A percentile compares a stretch with the other conserved stretches of the same genome.
Conservation (phyloP, 2,797 vertebrate species). For the Neosilurus hyrtlii region DNA sequence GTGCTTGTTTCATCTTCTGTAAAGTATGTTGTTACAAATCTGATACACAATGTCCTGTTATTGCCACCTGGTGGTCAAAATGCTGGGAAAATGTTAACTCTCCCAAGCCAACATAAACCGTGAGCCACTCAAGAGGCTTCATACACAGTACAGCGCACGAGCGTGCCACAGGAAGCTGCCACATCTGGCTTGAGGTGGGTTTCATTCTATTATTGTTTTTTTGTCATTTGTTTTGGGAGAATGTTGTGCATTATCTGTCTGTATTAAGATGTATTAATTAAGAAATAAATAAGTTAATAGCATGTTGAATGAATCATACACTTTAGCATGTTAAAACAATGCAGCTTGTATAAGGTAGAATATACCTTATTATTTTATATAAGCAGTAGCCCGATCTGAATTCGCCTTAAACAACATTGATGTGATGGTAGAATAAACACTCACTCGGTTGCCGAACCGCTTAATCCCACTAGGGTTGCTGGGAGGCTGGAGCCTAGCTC, state of each 20-base stretch:
- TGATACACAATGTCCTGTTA: background rate
- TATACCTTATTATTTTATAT: background rate
- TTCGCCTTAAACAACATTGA: background rate
- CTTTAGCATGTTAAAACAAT: background rate
- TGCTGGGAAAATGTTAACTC: constrained; percentile 17
- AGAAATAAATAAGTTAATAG: background rate
- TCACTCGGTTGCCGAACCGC: no score
- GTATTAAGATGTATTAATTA: constrained; percentile 77
- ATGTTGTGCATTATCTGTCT: constrained; percentile 68
- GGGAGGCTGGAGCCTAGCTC: no score
- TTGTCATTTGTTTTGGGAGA: background rate
- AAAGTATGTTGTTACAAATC: background rate
- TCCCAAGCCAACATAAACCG: constrained; percentile 11
- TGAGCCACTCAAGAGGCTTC: constrained; percentile 2
- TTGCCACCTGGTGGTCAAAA: constrained; percentile 32
- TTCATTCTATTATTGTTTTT: background rate
- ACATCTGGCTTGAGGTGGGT: constrained; percentile 33
- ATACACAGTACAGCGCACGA: constrained; percentile 4
- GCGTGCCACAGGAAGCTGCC: background rate
- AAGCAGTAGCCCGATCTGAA: background rate
- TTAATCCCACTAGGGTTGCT: no score
- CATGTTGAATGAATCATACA: background rate
- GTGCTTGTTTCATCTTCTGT: background rate
- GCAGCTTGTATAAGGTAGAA: no score
- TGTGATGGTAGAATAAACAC: background rate